Base-by-base conservation (phyloP, 2,113 vertebrate species). In the Etheostoma spectabile region DNA sequence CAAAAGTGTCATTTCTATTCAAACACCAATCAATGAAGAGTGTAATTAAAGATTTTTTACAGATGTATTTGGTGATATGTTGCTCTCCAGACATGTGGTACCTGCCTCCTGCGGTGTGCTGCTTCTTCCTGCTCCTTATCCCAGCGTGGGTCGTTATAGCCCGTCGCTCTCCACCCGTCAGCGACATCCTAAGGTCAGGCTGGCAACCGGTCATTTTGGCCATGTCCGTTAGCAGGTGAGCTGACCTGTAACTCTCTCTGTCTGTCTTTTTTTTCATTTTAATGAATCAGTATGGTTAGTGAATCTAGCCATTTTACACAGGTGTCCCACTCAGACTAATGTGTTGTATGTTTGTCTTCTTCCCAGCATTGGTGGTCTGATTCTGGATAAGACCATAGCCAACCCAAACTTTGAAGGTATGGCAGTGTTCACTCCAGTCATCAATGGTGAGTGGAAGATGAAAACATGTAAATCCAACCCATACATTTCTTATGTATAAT, bases 171-270 rank as follows among this genome's bases (percentile, higher is more conserved):
- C 95, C 96, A 0, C 86, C 95, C 42, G 92, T 96, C 82, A 85
- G 92, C 0, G 95, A 97, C 88, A 92, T 97, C 33, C 95, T 99
- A n/a, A 96, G 95, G 56, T 96, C 96, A 0, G 97, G 97, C 13
- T 99, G 97, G 98, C 93, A 96, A 73, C 98, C 98, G 0, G 96
- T 99, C 45, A 96, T 99, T n/a, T 89, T 97, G 46, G 97, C 97
- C 51, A 98, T 99, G 97, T 91, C 93, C 55, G 95, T 99, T 86
- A 99, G 98, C 96, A 99, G 98, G 97, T 99, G 77, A 74, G 64
- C 8, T 0, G 0, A 70, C 35, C 18, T 33, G 6, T 57, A 52
- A 38, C 42, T 19, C 51, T 8, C 21, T 57, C 22, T 13, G 10
- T 0, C n/a, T 51, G 42, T 8, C 0, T 30, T 30, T 6, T 13